Evolutionary conservation across 2,888 invertebrate genomes (phyloP), one percentile per base, ranked within the genome.

Genomic region (Scaptomyza caliginosa): DNA sequence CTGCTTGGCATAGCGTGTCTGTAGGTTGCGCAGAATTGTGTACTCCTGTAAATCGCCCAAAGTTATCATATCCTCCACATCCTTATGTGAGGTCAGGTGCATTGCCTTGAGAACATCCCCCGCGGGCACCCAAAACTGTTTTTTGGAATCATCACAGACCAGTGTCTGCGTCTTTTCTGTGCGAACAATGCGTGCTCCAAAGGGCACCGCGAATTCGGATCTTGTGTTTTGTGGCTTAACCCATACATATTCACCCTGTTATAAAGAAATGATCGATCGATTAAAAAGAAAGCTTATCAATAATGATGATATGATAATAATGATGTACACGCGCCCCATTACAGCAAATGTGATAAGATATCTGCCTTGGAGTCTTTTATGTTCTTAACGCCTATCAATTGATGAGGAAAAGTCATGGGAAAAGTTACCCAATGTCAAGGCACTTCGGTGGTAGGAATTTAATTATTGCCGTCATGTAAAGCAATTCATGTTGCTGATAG

Each of bases 41-140:
- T 97, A 96, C 89, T 99, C 99, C 90, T 98, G 97, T 40, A 99
- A 93, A 91, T 99, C 99, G 1, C 97, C 98, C 34, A 99, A 92
- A 28, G 96, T 96, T 79, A 98, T 98, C 98, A 99, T 98, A 90
- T 99, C 98, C 89, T 98, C 98, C 11, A 98, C 97, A 24, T 96
- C 96, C 58, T 93, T 92, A 45, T 95, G 93, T 0, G 97, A 97
- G 13, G 97, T 95, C 4, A 94, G 92, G 88, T 97, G 96, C 93
- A 97, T 94, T 3, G 94, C 92, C 88, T 95, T 95, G 1, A 91
- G 73, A 54, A 95, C 93, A 88, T 94, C 94, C n/a, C 92, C 92
- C 0, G 92, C 90, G 2, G 93, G 90, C 13, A 94, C 92, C 77
- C 92, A 93, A 55, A 92, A 93, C 86, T 97, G 96, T 85, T 95